Base-by-base conservation (phyloP, 2,113 vertebrate species). In the Sprattus sprattus region DNA sequence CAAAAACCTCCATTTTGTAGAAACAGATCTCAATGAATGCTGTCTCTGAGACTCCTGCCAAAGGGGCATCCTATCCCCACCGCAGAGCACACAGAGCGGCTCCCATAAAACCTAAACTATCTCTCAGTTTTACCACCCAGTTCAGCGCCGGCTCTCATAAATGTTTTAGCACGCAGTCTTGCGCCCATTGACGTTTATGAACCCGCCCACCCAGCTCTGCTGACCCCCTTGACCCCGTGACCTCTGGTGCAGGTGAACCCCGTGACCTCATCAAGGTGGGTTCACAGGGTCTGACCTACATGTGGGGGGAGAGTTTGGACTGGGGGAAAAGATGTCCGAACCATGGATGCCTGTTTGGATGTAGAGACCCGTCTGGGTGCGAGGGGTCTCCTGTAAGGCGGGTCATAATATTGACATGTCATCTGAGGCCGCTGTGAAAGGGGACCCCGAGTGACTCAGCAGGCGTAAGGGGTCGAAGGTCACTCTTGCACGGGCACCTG, bases 181-280 rank as follows among this genome's bases (percentile, higher is more conserved):
- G 28, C 82, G 39, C 52, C 52, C 32, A 4, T 84, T 67, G 46
- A 71, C 32, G 64, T 60, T 75, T 83, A 81, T 16, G 85, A 18
- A 86, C 50, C 81, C 46, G 57, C 54, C 57, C 3, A 16, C 54
- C 49, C 3, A 16, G 54, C 9, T 15, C 71, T 32, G 32, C 71
- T 39, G 39, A 39, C 39, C 39, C 11, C 71, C 16, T 32, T 78
- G 28, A 78, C 71, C 52, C n/a, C 52, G 45, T n/a, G 25, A 78
- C 82, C 25, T 13, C 78, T 75, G 4, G 1, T 82, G 45, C n/a
- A 39, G 25, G 3, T 32, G 84, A 86, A 88, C 86, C 86, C 82
- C 39, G 82, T 87, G 89, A 91, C 78, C 84, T 80, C 57, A 1
- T 89, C 83, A 32, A 86, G 45, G 78, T 84, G 50, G 86, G 81